Base-by-base conservation (phyloP, 2,113 vertebrate species). In the Arizona elegans region DNA sequence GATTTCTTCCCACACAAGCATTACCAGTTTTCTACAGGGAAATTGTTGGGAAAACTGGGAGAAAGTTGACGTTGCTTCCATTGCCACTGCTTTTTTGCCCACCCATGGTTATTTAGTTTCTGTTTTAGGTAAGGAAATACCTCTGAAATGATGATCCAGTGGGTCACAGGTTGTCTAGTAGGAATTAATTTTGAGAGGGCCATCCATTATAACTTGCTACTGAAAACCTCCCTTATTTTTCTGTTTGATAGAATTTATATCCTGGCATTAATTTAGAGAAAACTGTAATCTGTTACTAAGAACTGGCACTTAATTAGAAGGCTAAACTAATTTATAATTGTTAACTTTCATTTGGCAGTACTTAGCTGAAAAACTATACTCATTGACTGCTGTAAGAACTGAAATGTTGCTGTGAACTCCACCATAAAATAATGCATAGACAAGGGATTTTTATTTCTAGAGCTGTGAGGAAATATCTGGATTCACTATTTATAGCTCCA, bases 241-340 rank as follows among this genome's bases (percentile, higher is more conserved):
- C 19, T 81, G 15, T 12, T 33, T 0, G 5, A 88, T 9, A 65
- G 50, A 92, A 87, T 21, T 92, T 92, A 38, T 8, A 1, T n/a
- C 23, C 87, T 93, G 93, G 52, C 90, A 33, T 90, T 38, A 0
- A 17, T 88, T 87, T n/a, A 15, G 47, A 26, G 92, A 26, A 59
- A 94, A 92, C 91, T 86, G 91, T 94, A 95, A 93, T 86, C 11
- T 95, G 33, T 89, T 91, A 92, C 52, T 86, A 29, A 70, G 50
- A 85, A 50, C 11, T 58, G 90, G 38, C 86, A 94, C 94, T 95
- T 90, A 95, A 47, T n/a, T 93, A 95, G 95, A 50, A 94, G 91
- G 87, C 94, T 94, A 94, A 87, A 59, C 86, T 93, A 94, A 91
- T 38, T 19, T 88, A 3, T 88, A 92, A 92, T 43, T 50, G 93